Conservation (phyloP, 2,888 invertebrate genomes). For the Hydrotaea cyrtoneurina region DNA sequence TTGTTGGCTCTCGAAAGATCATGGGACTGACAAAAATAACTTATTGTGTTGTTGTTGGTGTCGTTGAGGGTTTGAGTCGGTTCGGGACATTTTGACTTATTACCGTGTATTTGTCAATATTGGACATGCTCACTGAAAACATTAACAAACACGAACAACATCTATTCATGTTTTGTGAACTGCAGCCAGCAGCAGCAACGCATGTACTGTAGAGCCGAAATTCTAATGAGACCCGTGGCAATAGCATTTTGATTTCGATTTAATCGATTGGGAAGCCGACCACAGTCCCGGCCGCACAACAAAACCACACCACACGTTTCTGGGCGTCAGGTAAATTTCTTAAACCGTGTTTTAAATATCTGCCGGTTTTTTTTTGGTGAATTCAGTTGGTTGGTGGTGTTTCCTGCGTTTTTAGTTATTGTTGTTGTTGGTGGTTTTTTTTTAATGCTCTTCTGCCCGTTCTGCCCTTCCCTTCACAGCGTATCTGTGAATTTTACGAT, state of each 20-base stretch:
- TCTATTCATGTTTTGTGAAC: neutral
- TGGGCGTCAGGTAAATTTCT: slow-evolving; percentile 24
- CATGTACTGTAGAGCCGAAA: slow-evolving; percentile 15
- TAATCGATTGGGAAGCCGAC: slow-evolving; percentile 57
- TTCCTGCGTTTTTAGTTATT: neutral
- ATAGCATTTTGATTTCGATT: slow-evolving; percentile 61
- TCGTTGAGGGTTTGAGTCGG: slow-evolving; percentile 1
- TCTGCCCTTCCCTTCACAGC: neutral
- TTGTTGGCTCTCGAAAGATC: neutral
- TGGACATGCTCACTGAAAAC: slow-evolving; percentile 75
- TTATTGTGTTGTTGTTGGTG: slow-evolving; percentile 24
- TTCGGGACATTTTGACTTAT: slow-evolving; percentile 70
- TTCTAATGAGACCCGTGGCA: slow-evolving; percentile 67
- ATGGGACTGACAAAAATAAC: neutral
- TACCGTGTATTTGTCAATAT: slow-evolving; percentile 79
- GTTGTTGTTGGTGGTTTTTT: neutral
- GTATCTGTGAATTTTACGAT: neutral
- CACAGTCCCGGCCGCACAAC: neutral
- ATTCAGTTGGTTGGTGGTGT: neutral
- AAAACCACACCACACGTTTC: slow-evolving; percentile 3
- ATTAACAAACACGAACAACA: slow-evolving; percentile 45
- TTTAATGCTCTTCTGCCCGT: no score
- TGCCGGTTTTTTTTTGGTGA: neutral
- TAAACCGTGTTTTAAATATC: slow-evolving; percentile 12
- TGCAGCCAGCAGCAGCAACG: neutral